Conservation (phyloP, 2,113 vertebrate genomes). For the Galbula dea region DNA sequence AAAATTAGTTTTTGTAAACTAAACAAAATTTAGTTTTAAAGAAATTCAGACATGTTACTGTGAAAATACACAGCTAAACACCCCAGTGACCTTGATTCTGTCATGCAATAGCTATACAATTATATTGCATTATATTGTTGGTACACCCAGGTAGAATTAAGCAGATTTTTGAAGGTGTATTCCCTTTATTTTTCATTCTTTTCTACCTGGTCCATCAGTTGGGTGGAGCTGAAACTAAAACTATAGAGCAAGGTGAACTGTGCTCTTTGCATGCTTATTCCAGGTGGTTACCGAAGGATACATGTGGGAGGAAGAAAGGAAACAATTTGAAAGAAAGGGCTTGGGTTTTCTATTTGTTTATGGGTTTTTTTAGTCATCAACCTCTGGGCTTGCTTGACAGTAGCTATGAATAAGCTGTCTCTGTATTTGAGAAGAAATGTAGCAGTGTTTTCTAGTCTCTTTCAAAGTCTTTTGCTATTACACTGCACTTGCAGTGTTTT, state of each 20-base stretch:
- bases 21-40: not conserved
- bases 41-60: not conserved
- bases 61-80: not conserved
- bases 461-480: not conserved
- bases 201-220: not conserved
- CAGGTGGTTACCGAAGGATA: not conserved
- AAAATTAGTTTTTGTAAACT: not conserved
- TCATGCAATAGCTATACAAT: not conserved
- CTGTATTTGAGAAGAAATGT: not conserved
- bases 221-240: not conserved
- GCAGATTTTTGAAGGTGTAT: not conserved
- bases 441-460: slow-evolving; percentile 9
- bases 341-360: slow-evolving; percentile 23
- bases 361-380: slow-evolving; percentile 2
- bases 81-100: not conserved
- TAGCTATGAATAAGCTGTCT: slow-evolving; percentile 10
- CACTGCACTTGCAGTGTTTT: not conserved
- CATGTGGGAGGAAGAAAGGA: slow-evolving; percentile 26
- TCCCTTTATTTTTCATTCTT: not conserved
- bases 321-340: slow-evolving; percentile 16
- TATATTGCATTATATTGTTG: not conserved
- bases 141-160: not conserved
- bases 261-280: not conserved
- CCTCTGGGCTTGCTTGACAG: slow-evolving; percentile 1
- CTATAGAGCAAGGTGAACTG: not conserved